Evolutionary conservation across 2,888 invertebrate genomes (phyloP), one percentile per base, ranked within the genome.

Genomic region (Metellina segmentata): DNA sequence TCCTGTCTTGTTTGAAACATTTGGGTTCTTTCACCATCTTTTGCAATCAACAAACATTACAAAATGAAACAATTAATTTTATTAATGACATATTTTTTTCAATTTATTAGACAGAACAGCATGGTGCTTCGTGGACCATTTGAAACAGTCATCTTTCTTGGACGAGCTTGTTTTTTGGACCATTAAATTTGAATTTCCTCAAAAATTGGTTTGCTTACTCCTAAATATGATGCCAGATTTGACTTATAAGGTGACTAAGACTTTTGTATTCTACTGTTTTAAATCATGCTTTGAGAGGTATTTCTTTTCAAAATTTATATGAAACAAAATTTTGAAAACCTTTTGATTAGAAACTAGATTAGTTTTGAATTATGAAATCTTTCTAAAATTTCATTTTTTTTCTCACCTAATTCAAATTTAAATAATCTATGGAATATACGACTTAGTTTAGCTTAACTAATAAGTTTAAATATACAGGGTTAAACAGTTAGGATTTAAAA

Each of bases 151-250:
- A 94, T 98, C 98, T 0, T 96, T 98, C 93, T 96, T 98, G 34
- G 99, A 99, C 95, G 99, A 99, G 96, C 96, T 99, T 93, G 98
- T 99, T 94, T 99, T 99, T 96, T 99, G 99, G 99, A 98, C 98
- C 48, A 98, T 99, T 93, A 98, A 93, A 53, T 98, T 97, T 95
- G 98, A 99, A 95, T 99, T 99, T 95, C 99, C 99, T 0, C 98
- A 99, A 95, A 98, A 98, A 95, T 96, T 99, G 89, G 99, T 99
- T 85, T 99, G 99, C 94, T 96, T 99, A 93, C 95, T 99, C 93
- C 96, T 99, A 86, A 98, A 98, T 95, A 97, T 99, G 97, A 96
- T 99, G 94, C 99, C 99, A 2, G 98, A 99, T 95, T 97, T 97
- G 93, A 97, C 97, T 94, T 99, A 99, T 95, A 99, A 99, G 96